A percentile compares a stretch with the other conserved stretches of the same genome.
Evolutionary conservation across 2,113 vertebrate genomes (phyloP).

Genomic region (Nycticorax nycticorax): DNA sequence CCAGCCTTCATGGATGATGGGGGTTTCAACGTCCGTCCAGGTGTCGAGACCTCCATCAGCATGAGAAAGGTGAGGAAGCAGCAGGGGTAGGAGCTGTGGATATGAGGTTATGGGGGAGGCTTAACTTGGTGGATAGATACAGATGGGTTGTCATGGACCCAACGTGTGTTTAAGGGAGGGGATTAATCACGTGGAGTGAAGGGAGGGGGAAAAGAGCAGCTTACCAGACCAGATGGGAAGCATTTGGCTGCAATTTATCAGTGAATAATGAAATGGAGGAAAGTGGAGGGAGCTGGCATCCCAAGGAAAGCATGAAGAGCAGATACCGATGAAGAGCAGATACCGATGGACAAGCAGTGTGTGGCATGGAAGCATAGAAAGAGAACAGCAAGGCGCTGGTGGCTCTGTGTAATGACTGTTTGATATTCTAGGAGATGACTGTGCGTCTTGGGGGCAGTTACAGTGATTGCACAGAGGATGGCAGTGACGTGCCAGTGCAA

Average conservation of each 20-base stretch:
- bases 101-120: not conserved
- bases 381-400: not conserved
- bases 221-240: not conserved
- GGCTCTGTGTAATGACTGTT: not conserved
- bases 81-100: not conserved
- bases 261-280: not conserved
- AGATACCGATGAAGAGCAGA: not conserved
- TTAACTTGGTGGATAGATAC: not conserved
- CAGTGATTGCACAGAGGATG: conserved; percentile 79
- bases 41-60: conserved; percentile 80
- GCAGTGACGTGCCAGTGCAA: conserved; percentile 74
- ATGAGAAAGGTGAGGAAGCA: conserved; percentile 77
- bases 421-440: conserved; percentile 66
- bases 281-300: not conserved
- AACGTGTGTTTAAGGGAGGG: not conserved
- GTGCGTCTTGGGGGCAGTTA: conserved; percentile 76
- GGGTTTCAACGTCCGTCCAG: conserved; percentile 79
- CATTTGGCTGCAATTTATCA: not conserved
- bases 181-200: not conserved
- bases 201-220: not conserved
- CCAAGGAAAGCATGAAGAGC: not conserved
- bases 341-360: not conserved
- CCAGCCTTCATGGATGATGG: conserved; percentile 82
- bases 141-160: not conserved
- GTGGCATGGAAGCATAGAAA: not conserved